Percentiles rank a stretch among this genome's conserved stretches.
These are phyloP conservation scores for Diplazon laetatorius DNA, from an alignment of 2,888 invertebrate species.

Conservation along the genomic window DNA sequence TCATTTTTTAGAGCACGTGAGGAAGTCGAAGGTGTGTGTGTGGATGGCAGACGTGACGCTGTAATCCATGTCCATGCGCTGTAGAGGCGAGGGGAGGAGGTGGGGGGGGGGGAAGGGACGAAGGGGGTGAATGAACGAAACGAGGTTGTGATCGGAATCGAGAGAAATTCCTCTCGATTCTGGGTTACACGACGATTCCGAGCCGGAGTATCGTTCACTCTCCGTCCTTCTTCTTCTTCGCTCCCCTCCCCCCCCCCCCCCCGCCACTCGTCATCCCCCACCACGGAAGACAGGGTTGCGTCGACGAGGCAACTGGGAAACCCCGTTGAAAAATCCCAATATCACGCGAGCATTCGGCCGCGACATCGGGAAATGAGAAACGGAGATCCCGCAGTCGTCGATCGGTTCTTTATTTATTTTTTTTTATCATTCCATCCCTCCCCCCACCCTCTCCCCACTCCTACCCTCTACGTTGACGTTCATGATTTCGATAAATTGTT, in stretches of 20 bases:
- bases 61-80: conserved; percentile 29
- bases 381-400: conserved; percentile 56
- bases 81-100: conserved; percentile 19
- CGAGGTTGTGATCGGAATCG: conserved; percentile 71
- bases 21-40: no score
- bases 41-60: not conserved
- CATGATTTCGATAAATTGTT: conserved; percentile 1
- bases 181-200: conserved; percentile 44
- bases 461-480: no score
- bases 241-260: no score
- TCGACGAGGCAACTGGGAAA: conserved; percentile 22
- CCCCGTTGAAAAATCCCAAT: conserved; percentile 59
- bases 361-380: conserved; percentile 74
- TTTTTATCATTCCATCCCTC: no score
- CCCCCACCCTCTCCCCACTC: no score
- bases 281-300: not conserved
- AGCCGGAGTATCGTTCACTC: conserved; percentile 26
- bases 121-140: conserved; percentile 40
- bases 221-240: not conserved
- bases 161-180: conserved; percentile 58
- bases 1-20: no score
- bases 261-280: no score
- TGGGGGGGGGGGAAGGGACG: conserved; percentile 14
- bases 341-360: conserved; percentile 65
- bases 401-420: conserved; percentile 14